Evolutionary conservation across 23 tunicate genomes (phyloP).

Genomic region (Clavelina lepadiformis): DNA sequence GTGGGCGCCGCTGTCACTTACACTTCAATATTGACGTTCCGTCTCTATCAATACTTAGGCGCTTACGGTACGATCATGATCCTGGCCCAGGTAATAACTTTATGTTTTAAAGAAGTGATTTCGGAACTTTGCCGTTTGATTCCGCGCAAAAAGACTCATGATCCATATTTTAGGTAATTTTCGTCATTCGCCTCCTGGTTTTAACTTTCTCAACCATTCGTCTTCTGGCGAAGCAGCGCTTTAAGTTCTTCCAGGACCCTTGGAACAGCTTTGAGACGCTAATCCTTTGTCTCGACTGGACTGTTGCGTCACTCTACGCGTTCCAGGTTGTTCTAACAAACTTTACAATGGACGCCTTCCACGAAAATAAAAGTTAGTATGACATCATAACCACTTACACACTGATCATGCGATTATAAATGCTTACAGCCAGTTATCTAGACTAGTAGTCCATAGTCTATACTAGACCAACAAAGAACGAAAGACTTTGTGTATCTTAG

Average conservation of each 20-base stretch:
- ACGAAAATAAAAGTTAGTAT: slow-evolving; percentile 66
- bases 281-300: slow-evolving; percentile 62
- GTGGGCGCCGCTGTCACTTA: slow-evolving; percentile 88
- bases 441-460: too few relatives aligned
- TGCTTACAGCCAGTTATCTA: too few relatives aligned
- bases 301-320: slow-evolving; percentile 37
- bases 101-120: too few relatives aligned
- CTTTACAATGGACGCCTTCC: slow-evolving; percentile 55
- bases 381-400: not conserved
- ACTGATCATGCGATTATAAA: too few relatives aligned
- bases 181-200: slow-evolving; percentile 61
- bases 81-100: slow-evolving; percentile 88
- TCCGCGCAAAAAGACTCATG: too few relatives aligned
- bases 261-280: slow-evolving; percentile 70
- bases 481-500: too few relatives aligned
- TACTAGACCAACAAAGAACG: too few relatives aligned
- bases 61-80: slow-evolving; percentile 81
- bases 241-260: slow-evolving; percentile 37
- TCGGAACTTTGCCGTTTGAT: too few relatives aligned
- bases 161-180: slow-evolving; percentile 35
- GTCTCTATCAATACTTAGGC: slow-evolving; percentile 88
- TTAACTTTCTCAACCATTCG: slow-evolving; percentile 34
- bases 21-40: slow-evolving; percentile 64
- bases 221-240: slow-evolving; percentile 11
- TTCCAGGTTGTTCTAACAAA: slow-evolving; percentile 40